phyloP scores from a whole-genome alignment of 1,140 invertebrate species.

The Pinna nobilis region DNA sequence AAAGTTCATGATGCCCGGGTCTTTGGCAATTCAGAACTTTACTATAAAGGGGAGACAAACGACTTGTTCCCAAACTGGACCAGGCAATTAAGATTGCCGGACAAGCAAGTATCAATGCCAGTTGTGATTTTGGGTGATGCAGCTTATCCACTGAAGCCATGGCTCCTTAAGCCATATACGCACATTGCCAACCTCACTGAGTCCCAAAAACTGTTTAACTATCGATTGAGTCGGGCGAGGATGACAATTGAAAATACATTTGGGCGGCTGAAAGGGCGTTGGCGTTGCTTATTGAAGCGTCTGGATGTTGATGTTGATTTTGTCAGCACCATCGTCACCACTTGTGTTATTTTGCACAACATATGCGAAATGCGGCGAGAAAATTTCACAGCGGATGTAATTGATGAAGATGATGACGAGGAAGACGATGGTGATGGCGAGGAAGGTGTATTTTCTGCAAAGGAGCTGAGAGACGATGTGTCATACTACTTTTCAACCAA shows the following conservation, averaged over 20 bases:
- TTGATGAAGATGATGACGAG: not conserved
- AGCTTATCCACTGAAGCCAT: conserved; percentile 10
- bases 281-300: conserved; percentile 4
- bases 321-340: not conserved
- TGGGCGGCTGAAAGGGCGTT: conserved; percentile 28
- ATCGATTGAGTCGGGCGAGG: conserved; percentile 24
- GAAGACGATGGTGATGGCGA: not conserved
- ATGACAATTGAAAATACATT: conserved; percentile 35
- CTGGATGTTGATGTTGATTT: not conserved
- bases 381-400: not conserved
- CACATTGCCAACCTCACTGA: not conserved
- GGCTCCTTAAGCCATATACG: conserved; percentile 26
- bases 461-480: not conserved
- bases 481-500: not conserved
- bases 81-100: not conserved
- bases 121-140: conserved; percentile 21
- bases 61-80: not conserved
- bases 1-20: conserved; percentile 20
- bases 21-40: conserved; percentile 2
- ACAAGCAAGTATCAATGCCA: not conserved
- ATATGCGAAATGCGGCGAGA: not conserved
- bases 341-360: conserved; percentile 16
- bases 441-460: not conserved
- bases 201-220: too few relatives aligned
- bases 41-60: not conserved